Percentiles rank a stretch among this genome's conserved stretches.
These are phyloP conservation scores for Carassius gibelio DNA, from an alignment of 2,113 vertebrate species.

Conservation along the genomic window DNA sequence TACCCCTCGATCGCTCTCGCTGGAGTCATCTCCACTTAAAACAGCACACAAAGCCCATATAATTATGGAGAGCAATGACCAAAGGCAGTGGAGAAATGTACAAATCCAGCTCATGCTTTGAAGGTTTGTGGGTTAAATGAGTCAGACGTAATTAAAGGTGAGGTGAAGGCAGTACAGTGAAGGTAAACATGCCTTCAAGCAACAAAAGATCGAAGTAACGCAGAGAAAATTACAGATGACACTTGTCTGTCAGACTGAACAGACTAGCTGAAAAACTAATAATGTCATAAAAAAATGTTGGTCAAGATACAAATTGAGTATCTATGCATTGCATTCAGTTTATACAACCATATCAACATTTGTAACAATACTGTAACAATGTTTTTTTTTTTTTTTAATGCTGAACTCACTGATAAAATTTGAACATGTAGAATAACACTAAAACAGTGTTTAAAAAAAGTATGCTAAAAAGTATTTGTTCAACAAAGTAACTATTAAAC, in stretches of 20 bases:
- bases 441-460: too few species aligned
- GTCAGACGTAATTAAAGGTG: constrained; percentile 28
- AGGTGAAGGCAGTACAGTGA: constrained; percentile 30
- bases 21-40: background rate
- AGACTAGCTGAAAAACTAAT: too few species aligned
- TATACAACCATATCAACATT: background rate
- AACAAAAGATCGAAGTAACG: background rate
- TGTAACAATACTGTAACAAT: background rate
- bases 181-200: constrained; percentile 13
- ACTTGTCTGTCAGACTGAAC: background rate
- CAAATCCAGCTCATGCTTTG: constrained; percentile 19
- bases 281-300: background rate
- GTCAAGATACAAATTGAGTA: background rate
- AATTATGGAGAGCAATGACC: background rate
- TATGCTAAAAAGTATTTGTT: background rate
- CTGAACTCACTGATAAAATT: background rate
- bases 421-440: background rate
- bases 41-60: background rate
- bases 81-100: background rate
- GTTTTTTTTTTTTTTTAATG: background rate
- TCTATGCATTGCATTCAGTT: background rate
- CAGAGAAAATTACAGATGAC: background rate
- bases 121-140: constrained; percentile 16
- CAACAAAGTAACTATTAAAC: background rate
- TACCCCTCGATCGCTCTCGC: background rate